These are phyloP conservation scores for Paradisaea rubra DNA, from an alignment of 2,113 vertebrate genomes.

Conservation along the genomic window DNA sequence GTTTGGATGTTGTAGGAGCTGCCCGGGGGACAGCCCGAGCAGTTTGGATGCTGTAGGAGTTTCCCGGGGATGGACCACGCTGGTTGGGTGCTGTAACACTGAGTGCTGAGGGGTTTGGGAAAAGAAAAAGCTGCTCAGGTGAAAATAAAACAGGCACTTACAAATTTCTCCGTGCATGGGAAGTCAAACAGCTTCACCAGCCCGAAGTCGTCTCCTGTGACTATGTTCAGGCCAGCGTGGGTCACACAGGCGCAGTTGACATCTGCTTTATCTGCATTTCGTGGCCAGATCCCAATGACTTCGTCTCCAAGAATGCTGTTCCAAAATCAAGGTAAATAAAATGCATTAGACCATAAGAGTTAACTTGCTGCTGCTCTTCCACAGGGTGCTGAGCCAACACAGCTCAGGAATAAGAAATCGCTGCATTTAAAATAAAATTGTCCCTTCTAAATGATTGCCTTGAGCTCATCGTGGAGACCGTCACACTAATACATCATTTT, in stretches of 20 bases:
- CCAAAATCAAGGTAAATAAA: background rate
- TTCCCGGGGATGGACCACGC: rapidly evolving
- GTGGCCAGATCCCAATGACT: conserved; percentile 92
- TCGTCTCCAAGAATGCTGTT: conserved; percentile 89
- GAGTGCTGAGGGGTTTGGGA: rapidly evolving
- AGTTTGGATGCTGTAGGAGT: background rate
- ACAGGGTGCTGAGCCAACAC: background rate
- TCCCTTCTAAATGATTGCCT: background rate
- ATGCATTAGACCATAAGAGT: rapidly evolving
- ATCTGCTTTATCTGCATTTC: conserved; percentile 90
- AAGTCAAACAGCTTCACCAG: conserved; percentile 97
- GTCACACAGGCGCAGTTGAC: conserved; percentile 94
- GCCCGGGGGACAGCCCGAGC: background rate
- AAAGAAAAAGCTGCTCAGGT: background rate
- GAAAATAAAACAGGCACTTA: conserved; percentile 65
- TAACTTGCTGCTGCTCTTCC: background rate
- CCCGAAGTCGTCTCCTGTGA: conserved; percentile 92
- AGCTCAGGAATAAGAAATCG: background rate
- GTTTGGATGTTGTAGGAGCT: background rate
- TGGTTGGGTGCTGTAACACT: rapidly evolving
- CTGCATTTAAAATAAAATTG: background rate
- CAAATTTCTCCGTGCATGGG: conserved; percentile 92
- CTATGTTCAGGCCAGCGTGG: conserved; percentile 85
- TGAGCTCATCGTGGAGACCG: background rate
- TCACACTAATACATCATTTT: rapidly evolving